These are phyloP conservation scores for Mimumesa dahlbomi DNA, from an alignment of 2,888 invertebrate genomes.

Conservation along the genomic window DNA sequence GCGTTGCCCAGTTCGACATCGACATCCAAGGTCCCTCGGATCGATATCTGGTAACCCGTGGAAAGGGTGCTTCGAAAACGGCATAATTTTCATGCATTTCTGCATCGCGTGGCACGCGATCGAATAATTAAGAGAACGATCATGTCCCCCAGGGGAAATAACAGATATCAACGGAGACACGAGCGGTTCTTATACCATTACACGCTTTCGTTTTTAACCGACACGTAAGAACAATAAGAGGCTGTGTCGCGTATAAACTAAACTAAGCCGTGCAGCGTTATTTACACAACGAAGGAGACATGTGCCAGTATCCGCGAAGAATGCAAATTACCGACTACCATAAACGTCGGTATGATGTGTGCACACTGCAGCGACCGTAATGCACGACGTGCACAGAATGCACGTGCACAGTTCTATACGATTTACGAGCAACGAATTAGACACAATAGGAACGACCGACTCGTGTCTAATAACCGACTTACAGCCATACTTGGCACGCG, in stretches of 20 bases:
- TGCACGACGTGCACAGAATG: slow-evolving; percentile 52
- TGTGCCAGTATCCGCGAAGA: slow-evolving; percentile 37
- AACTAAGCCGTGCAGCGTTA: slow-evolving; percentile 28
- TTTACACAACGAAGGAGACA: slow-evolving; percentile 45
- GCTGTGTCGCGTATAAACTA: neutral
- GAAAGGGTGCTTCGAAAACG: too few relatives aligned
- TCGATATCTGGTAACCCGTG: too few relatives aligned
- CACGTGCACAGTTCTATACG: slow-evolving; percentile 58
- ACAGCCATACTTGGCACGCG: slow-evolving; percentile 48
- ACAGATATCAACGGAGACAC: too few relatives aligned
- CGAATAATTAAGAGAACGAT: too few relatives aligned
- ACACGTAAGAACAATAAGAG: slow-evolving; percentile 6
- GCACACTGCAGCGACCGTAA: slow-evolving; percentile 53
- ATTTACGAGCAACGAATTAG: slow-evolving; percentile 69
- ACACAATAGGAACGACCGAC: slow-evolving; percentile 65
- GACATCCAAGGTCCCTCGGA: too few relatives aligned
- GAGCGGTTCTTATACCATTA: too few relatives aligned
- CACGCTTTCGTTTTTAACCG: slow-evolving; percentile 3
- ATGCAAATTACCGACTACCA: slow-evolving; percentile 64
- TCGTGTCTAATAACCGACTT: slow-evolving; percentile 54
- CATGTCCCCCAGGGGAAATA: too few relatives aligned
- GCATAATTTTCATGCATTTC: too few relatives aligned
- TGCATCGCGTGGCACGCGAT: too few relatives aligned
- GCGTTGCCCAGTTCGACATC: too few relatives aligned
- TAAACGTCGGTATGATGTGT: slow-evolving; percentile 59